These are phyloP conservation scores for Macropus fuliginosus DNA, from an alignment of 2,797 vertebrate genomes.

Conservation along the genomic window DNA sequence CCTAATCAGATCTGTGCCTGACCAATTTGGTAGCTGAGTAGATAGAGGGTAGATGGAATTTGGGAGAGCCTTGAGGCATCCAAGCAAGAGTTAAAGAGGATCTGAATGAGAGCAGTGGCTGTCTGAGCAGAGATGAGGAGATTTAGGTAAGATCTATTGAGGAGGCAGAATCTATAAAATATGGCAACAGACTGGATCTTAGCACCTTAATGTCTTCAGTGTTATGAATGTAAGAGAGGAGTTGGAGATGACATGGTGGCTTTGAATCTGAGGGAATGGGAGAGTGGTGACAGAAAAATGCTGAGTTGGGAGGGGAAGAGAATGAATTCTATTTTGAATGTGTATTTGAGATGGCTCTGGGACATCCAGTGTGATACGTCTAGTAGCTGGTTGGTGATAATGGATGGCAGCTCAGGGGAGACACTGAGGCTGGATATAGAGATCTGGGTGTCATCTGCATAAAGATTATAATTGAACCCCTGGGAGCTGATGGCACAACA, in stretches of 20 bases:
- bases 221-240: background rate
- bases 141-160: background rate
- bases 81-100: background rate
- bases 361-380: background rate
- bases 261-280: background rate
- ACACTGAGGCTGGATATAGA: background rate
- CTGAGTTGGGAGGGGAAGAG: background rate
- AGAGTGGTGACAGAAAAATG: background rate
- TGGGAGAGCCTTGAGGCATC: background rate
- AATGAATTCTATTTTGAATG: background rate
- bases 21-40: background rate
- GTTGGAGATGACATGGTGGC: background rate
- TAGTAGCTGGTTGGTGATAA: background rate
- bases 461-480: background rate
- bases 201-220: background rate
- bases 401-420: background rate
- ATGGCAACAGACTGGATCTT: background rate
- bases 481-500: background rate
- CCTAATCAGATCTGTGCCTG: background rate
- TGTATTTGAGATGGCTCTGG: background rate
- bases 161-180: background rate
- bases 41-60: background rate
- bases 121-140: background rate
- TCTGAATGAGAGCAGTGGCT: background rate
- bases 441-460: background rate